phyloP scores from a whole-genome alignment of 2,888 invertebrate species.

The Lysandra bellargus region DNA sequence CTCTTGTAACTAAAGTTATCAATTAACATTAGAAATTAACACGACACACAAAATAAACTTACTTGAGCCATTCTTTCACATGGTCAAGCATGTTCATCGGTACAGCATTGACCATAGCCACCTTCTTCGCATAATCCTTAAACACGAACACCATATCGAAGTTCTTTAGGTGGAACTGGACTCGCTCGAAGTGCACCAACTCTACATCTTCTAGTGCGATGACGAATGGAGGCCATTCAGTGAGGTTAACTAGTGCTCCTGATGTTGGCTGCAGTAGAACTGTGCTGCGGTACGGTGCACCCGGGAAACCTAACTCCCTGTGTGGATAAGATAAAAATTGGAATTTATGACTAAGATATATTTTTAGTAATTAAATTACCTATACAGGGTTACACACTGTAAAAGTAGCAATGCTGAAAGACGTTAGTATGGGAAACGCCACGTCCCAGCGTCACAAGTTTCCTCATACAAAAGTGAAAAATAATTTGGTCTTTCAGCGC shows the following conservation, averaged over 20 bases:
- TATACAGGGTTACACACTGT: too few relatives aligned
- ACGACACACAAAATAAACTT: conserved; percentile 57
- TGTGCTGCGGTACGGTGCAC: conserved; percentile 97
- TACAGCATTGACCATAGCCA: conserved; percentile 98
- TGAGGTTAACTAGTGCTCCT: conserved; percentile 97
- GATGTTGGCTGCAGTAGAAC: conserved; percentile 98
- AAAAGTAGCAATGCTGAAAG: too few relatives aligned
- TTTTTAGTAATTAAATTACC: too few relatives aligned
- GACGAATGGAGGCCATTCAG: conserved; percentile 99
- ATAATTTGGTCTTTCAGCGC: too few relatives aligned
- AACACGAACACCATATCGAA: conserved; percentile 99
- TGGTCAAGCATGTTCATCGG: conserved; percentile 99
- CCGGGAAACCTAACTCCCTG: conserved; percentile 97
- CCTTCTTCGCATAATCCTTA: conserved; percentile 97
- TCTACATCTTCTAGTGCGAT: conserved; percentile 98
- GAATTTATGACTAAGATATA: not conserved
- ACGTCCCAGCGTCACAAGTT: too few relatives aligned
- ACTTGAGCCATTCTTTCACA: conserved; percentile 99
- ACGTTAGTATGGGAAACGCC: too few relatives aligned
- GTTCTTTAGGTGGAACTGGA: conserved; percentile 98
- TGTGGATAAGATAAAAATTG: not conserved
- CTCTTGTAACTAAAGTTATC: not conserved
- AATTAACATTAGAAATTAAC: not conserved
- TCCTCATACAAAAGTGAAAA: too few relatives aligned
- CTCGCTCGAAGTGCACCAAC: conserved; percentile 98